Percentiles rank a stretch among this genome's conserved stretches.
Conservation (phyloP, 2,113 vertebrate genomes). For the Strix aluco region DNA sequence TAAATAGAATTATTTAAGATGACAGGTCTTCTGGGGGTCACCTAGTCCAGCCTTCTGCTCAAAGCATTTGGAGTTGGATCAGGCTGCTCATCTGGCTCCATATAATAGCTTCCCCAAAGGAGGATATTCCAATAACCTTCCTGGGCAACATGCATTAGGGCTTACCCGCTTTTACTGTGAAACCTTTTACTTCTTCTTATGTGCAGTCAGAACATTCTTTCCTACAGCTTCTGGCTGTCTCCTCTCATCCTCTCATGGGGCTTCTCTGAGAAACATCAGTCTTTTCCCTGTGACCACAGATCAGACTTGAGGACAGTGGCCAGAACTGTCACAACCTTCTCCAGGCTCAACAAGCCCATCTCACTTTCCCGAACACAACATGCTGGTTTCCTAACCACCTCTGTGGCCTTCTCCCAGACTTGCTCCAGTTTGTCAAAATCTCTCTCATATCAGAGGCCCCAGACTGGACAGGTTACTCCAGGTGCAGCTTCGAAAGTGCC, state of each 20-base stretch:
- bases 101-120: not conserved
- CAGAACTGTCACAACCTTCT: not conserved
- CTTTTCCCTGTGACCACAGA: not conserved
- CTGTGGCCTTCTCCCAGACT: not conserved
- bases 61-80: not conserved
- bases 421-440: not conserved
- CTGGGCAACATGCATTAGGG: not conserved
- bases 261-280: not conserved
- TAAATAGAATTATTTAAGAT: not conserved
- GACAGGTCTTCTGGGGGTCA: not conserved
- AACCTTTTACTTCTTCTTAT: not conserved
- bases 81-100: not conserved
- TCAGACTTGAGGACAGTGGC: not conserved
- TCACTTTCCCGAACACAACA: rapidly evolving
- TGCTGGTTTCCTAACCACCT: not conserved
- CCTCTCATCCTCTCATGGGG: not conserved
- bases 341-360: not conserved
- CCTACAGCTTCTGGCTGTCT: not conserved
- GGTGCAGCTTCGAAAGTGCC: not conserved
- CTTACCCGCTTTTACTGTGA: not conserved
- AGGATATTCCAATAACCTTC: not conserved
- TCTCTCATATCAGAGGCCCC: rapidly evolving
- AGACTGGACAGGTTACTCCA: rapidly evolving
- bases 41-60: not conserved
- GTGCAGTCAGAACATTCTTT: not conserved